A percentile compares a stretch with the other conserved stretches of the same genome.
Conservation (phyloP, 2,797 vertebrate genomes). For the Amphiprion clarkii region DNA sequence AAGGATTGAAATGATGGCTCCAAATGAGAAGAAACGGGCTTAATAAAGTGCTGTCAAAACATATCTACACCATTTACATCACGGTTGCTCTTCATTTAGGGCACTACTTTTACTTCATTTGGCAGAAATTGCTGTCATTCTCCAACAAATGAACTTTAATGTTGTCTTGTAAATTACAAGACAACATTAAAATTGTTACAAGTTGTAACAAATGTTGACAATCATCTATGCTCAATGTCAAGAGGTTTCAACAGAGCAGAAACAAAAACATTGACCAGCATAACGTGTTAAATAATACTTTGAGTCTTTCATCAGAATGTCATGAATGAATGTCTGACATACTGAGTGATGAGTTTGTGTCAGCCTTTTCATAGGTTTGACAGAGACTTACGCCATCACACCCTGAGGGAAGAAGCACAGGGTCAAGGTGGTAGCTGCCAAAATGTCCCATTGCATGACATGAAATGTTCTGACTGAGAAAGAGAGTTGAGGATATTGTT, state of each 20-base stretch:
- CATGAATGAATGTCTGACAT: conserved; percentile 39
- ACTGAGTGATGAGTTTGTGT: conserved; percentile 38
- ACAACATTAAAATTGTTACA: too few species aligned
- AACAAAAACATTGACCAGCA: conserved; percentile 3
- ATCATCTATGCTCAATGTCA: conserved; percentile 2
- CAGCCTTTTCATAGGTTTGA: conserved; percentile 57
- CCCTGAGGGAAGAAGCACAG: conserved; percentile 38
- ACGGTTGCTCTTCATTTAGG: too few species aligned
- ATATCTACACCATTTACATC: too few species aligned
- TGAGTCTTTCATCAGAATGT: conserved; percentile 18
- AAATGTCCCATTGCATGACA: conserved; percentile 67
- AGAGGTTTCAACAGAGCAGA: background rate
- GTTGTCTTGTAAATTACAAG: too few species aligned
- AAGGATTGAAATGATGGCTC: background rate
- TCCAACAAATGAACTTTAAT: background rate
- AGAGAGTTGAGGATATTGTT: conserved; percentile 66
- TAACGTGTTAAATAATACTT: conserved; percentile 15
- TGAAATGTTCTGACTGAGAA: conserved; percentile 66
- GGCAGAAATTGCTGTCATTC: background rate
- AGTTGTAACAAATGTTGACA: background rate
- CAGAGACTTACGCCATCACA: conserved; percentile 40
- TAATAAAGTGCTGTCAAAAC: too few species aligned
- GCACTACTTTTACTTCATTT: too few species aligned
- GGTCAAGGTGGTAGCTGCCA: conserved; percentile 74
- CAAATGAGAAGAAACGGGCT: background rate